Conservation (phyloP, 2,888 invertebrate genomes). For the Pherbina coryleti region DNA sequence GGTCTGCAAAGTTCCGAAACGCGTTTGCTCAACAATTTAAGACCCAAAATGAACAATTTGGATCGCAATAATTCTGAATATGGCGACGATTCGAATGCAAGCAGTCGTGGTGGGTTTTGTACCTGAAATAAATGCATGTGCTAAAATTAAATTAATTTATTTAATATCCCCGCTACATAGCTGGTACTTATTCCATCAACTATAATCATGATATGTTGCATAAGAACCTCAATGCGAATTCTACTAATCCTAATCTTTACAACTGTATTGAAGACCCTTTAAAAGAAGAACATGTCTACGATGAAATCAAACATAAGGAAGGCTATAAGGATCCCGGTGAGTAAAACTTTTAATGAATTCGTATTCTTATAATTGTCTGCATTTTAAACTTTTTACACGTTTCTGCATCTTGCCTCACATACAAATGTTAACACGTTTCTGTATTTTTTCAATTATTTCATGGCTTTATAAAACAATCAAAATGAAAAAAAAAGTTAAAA, state of each 20-base stretch:
- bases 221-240: constrained; percentile 88
- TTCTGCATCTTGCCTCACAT: constrained; percentile 24
- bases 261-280: constrained; percentile 83
- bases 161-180: constrained; percentile 58
- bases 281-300: constrained; percentile 87
- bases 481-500: constrained; percentile 58
- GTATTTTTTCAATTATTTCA: constrained; percentile 25
- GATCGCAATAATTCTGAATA: constrained; percentile 60
- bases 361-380: not conserved
- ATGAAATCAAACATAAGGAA: constrained; percentile 89
- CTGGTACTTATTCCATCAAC: constrained; percentile 71
- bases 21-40: constrained; percentile 67
- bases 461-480: constrained; percentile 23
- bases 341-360: constrained; percentile 47
- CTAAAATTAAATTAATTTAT: not conserved
- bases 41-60: constrained; percentile 67
- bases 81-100: constrained; percentile 71
- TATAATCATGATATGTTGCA: constrained; percentile 77
- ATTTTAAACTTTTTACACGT: constrained; percentile 4
- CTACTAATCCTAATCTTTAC: constrained; percentile 86
- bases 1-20: constrained; percentile 78
- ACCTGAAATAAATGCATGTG: not conserved
- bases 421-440: not conserved
- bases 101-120: constrained; percentile 67
- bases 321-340: constrained; percentile 75